Base-by-base conservation (phyloP, 2,113 vertebrate species). In the Danionella cerebrum region DNA sequence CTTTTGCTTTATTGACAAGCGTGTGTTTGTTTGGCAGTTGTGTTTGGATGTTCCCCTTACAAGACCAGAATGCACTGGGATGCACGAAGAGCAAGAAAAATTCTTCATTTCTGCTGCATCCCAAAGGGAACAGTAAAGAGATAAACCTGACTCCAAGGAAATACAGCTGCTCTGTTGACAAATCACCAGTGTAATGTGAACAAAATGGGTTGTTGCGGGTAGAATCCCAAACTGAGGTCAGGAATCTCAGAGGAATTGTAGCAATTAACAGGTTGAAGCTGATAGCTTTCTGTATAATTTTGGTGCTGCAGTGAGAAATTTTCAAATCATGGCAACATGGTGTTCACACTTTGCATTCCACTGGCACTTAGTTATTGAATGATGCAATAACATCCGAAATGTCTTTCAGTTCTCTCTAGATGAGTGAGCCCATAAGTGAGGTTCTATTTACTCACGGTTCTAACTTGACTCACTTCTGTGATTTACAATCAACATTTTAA, bases 181-280 rank as follows among this genome's bases (percentile, higher is more conserved):
- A 72, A 72, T 72, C 64, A 44, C 70, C 33, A 7, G 53, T 22
- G 54, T 72, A 72, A 72, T 67, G 64, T 38, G 70, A 62, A 72
- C 70, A 72, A 72, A 72, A 53, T 62, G 64, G 54, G 58, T 64
- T 54, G 39, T 27, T 41, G 14, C 18, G 29, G 42, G 54, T 60
- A 36, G 22, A 50, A 53, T 44, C 57, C 31, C 16, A 57, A 38
- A 22, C 16, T 50, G 45, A 59, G 22, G 48, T 45, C 41, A 59
- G 13, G 47, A 42, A 41, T 33, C 55, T 33, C 55, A 22, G 22
- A 5, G 16, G 64, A 67, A 41, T 44, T 45, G 18, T 7, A 27
- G 64, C 70, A 72, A 72, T 67, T 67, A 67, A 66, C 29, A 59
- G 47, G 63, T 44, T 59, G 36, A 69, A 59, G 41, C 41, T 59